Conservation (phyloP, 2,797 vertebrate species). For the Sebastes kiyomatsui region DNA sequence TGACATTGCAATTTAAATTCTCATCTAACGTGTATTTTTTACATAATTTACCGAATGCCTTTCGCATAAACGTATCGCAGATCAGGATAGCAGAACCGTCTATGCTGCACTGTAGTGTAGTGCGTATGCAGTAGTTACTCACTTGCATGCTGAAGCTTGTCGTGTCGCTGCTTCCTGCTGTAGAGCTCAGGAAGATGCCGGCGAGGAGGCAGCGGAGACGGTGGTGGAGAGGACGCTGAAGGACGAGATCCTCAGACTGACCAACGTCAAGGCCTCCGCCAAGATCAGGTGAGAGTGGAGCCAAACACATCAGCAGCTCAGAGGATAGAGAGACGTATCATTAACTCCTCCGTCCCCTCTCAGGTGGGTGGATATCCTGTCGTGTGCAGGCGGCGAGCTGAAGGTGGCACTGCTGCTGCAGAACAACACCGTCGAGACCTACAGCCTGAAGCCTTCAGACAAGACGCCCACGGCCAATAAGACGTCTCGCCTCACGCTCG, state of each 20-base stretch:
- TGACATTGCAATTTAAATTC: too few relatives aligned
- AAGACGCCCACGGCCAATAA: conserved; percentile 79
- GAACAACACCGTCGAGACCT: conserved; percentile 92
- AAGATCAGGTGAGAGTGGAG: conserved; percentile 91
- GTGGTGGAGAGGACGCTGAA: conserved; percentile 78
- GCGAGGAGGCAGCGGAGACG: conserved; percentile 60
- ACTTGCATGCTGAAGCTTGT: neutral
- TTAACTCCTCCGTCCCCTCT: neutral
- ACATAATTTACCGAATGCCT: too few relatives aligned
- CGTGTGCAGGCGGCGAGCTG: conserved; percentile 88
- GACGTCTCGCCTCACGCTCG: conserved; percentile 86
- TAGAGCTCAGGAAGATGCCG: conserved; percentile 79
- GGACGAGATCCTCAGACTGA: conserved; percentile 89
- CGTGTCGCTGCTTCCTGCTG: conserved; percentile 16
- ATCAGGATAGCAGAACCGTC: rapidly evolving
- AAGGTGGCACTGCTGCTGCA: conserved; percentile 92
- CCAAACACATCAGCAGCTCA: rapidly evolving
- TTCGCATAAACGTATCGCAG: rapidly evolving
- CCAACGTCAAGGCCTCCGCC: conserved; percentile 89
- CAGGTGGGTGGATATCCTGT: conserved; percentile 90
- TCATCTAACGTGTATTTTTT: too few relatives aligned
- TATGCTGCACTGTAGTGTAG: neutral
- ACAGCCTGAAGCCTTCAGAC: conserved; percentile 78
- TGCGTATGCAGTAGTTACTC: neutral
- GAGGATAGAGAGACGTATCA: neutral